Conservation (phyloP, 2,113 vertebrate genomes). For the Ceratotherium simum region DNA sequence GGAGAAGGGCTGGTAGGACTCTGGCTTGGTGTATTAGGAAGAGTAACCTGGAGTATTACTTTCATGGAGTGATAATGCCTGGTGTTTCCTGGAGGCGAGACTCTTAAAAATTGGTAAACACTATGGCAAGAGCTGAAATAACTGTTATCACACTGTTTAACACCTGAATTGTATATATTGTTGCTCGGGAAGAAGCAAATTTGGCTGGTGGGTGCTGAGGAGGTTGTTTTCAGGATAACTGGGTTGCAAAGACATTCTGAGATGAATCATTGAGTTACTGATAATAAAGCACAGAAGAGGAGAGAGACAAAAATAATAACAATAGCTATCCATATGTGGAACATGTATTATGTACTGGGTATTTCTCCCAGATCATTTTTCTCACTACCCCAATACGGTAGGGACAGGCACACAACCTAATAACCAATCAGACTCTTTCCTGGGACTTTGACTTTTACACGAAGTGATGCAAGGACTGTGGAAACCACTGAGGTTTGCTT, state of each 20-base stretch:
- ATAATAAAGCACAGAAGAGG: not conserved
- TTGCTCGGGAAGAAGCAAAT: conserved; percentile 62
- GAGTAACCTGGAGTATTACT: not conserved
- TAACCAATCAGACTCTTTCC: not conserved
- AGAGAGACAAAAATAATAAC: conserved; percentile 47
- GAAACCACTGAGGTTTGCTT: not conserved
- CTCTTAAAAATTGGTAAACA: conserved; percentile 59
- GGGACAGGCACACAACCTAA: not conserved
- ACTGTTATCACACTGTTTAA: conserved; percentile 51
- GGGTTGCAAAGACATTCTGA: conserved; percentile 53
- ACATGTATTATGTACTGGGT: not conserved
- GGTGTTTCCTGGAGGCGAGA: conserved; percentile 28
- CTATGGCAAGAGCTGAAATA: conserved; percentile 51
- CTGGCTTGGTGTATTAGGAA: not conserved
- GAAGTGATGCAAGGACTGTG: not conserved
- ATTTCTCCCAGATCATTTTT: not conserved
- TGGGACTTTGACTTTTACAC: not conserved
- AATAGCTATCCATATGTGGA: not conserved
- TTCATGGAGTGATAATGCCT: not conserved
- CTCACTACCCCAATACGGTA: fast-evolving
- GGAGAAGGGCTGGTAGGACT: not conserved
- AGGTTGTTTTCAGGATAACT: conserved; percentile 55
- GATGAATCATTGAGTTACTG: conserved; percentile 62
- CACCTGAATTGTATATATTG: conserved; percentile 26
- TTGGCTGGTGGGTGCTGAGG: conserved; percentile 58